Percentiles rank a stretch among this genome's conserved stretches.
phyloP scores from a whole-genome alignment of 2,113 vertebrate species.

The Melanotaenia duboulayi region DNA sequence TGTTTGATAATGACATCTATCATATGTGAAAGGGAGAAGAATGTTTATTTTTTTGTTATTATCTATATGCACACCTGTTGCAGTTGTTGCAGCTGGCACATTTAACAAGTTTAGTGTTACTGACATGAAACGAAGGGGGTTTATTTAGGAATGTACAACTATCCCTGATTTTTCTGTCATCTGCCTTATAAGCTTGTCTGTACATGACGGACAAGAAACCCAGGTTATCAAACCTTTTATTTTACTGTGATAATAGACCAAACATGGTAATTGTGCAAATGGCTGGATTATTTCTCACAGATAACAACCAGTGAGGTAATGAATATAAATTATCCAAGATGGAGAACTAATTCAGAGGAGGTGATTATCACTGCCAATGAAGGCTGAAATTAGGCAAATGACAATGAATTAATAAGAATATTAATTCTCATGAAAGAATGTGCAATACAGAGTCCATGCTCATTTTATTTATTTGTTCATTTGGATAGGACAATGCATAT shows the following conservation, averaged over 20 bases:
- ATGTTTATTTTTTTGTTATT: conserved; percentile 15
- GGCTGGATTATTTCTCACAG: conserved; percentile 28
- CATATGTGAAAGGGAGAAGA: conserved; percentile 10
- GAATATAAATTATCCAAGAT: conserved; percentile 54
- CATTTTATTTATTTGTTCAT: no score
- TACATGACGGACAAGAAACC: conserved; percentile 9
- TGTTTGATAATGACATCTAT: conserved; percentile 37
- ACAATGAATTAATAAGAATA: conserved; percentile 49
- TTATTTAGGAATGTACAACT: neutral
- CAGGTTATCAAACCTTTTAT: neutral
- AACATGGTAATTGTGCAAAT: conserved; percentile 12
- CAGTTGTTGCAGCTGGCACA: conserved; percentile 23
- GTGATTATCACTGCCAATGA: conserved; percentile 57
- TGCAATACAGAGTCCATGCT: conserved; percentile 17
- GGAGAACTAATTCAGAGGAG: conserved; percentile 48
- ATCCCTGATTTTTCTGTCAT: conserved; percentile 20
- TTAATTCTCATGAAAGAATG: conserved; percentile 39
- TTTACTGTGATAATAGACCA: conserved; percentile 24
- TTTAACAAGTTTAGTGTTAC: conserved; percentile 37
- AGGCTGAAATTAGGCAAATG: conserved; percentile 57
- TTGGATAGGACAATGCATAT: no score
- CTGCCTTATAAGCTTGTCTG: conserved; percentile 10
- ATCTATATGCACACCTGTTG: conserved; percentile 21
- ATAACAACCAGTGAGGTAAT: conserved; percentile 51
- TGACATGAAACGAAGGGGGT: conserved; percentile 16